Evolutionary conservation across 2,797 vertebrate species (phyloP), one percentile per base, ranked within the genome.

Genomic region (Diplodus puntazzo): DNA sequence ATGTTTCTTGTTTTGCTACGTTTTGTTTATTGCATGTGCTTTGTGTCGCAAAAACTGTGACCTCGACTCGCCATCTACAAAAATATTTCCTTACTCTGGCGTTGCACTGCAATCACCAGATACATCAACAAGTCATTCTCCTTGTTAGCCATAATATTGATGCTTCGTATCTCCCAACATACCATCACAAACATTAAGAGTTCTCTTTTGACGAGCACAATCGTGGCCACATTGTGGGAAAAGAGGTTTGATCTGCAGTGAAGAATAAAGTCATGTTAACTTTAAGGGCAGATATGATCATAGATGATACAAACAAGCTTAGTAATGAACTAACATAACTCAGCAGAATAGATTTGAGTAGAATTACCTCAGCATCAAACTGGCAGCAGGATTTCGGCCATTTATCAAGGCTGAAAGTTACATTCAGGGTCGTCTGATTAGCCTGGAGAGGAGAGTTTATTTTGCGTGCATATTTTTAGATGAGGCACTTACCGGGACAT

Each of bases 161-260:
- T 64, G 17, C 27, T 69, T 13, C 11, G 16, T 42, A 62, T 12
- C 54, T 43, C 1, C 0, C 2, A 4, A 43, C 75, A 17, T 67
- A 86, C 70, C 73, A 45, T 4, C 0, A 65, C 95, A 96, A 27
- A 94, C 76, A 3, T 85, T 1, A 17, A 72, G 23, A 1, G 5
- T 82, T 20, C 0, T 63, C 9, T 0, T 69, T 2, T 69, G 90
- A 49, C 96, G 94, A 20, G 27, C 6, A 27, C 98, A 99, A 94
- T 97, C 96, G 5, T 94, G 92, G 3, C 69, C 85, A 91, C 98
- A 99, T 50, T 77, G 62, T 0, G 6, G 75, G 87, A 97, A 97
- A 73, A 95, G 90, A 0, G 98, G 97, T 86, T 96, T 96, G 81
- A 99, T 94, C 98, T 99, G 94, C 30, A 88, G 66, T 5, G 21